Base-by-base conservation (phyloP, 2,888 invertebrate species). In the Luperina nickerlii region DNA sequence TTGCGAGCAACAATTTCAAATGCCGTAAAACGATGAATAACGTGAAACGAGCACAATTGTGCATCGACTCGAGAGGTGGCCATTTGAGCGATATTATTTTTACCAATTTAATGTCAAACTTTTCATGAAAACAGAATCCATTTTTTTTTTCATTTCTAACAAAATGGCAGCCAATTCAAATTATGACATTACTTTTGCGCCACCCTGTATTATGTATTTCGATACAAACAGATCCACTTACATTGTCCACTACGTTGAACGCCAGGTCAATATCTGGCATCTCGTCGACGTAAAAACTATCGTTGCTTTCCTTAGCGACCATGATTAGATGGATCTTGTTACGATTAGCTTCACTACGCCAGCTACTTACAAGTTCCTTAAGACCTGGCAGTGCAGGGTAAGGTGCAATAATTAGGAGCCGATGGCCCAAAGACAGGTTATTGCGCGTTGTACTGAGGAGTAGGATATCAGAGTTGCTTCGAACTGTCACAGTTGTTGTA, bases 351-450 rank as follows among this genome's bases (percentile, higher is more conserved):
- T 90, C 88, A 70, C 74, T 88, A 63, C 90, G 86, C 92, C 92
- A 92, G 42, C 76, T 48, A 9, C 72, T 86, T 11, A 92, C 79
- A 13, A 92, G 82, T 32, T 88, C 82, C 32, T 85, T 90, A 15
- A 92, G 86, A 6, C 90, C 89, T 24, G 80, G 24, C 6, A 88
- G 81, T 13, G 89, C 63, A 24, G 91, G 92, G 32, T 91, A 88
- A 18, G 85, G 72, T 2, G 92, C 57, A 48, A 92, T 62, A 24
- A 92, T 79, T 1, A 90, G 74, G 5, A 92, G 87, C 18, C 85
- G 85, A 63, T 86, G 90, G 20, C 81, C 78, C 51, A 77, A 1
- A 15, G 80, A 20, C 8, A 90, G 72, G 51, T 74, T 82, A 63
- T 78, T 83, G 11, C 85, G 88, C 8, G 88, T 85, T 11, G 85